phyloP scores from a whole-genome alignment of 1,140 invertebrate genomes.

The Teleogryllus occipitalis region DNA sequence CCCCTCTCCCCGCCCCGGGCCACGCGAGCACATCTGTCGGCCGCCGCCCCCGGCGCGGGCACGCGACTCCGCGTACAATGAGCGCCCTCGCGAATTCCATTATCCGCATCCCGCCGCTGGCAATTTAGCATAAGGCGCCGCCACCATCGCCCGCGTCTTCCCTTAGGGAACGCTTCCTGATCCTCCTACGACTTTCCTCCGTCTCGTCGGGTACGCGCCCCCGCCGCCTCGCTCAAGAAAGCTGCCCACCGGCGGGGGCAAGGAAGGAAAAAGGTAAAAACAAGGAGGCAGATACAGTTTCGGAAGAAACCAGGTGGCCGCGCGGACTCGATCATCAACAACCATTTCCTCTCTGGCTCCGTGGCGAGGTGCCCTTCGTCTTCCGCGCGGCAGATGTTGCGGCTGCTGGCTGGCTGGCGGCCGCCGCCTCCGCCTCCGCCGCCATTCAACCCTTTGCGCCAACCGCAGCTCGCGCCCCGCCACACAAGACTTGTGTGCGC shows the following conservation, averaged over 20 bases:
- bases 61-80: background rate
- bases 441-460: background rate
- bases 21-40: background rate
- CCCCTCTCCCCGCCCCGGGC: background rate
- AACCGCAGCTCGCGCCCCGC: background rate
- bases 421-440: background rate
- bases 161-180: too few species aligned
- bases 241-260: background rate
- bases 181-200: background rate
- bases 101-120: background rate
- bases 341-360: background rate
- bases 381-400: background rate
- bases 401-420: background rate
- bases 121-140: background rate
- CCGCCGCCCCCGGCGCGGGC: too few species aligned
- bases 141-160: too few species aligned
- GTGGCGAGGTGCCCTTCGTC: background rate
- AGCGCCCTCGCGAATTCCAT: background rate
- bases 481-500: background rate
- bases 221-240: background rate
- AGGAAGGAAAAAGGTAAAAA: background rate
- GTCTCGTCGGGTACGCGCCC: background rate
- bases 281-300: background rate
- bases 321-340: background rate
- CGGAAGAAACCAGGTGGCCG: background rate